phyloP scores from a whole-genome alignment of 1,140 invertebrate genomes.

The Bicyclus anynana region DNA sequence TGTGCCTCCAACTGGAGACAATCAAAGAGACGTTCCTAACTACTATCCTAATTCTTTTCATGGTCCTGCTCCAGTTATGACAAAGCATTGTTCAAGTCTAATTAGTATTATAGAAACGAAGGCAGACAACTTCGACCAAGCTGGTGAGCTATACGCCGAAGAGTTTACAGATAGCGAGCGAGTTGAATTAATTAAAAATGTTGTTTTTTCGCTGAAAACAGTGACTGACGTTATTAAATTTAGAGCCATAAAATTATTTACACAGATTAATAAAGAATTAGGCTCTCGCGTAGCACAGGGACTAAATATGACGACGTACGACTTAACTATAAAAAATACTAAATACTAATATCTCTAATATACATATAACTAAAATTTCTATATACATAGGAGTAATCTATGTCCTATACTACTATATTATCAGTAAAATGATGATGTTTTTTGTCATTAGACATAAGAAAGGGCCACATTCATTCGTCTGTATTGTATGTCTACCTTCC shows the following conservation, averaged over 20 bases:
- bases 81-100: no score
- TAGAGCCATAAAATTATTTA: constrained; percentile 84
- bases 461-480: no score
- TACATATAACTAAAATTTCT: no score
- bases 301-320: no score
- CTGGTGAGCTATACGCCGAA: constrained; percentile 86
- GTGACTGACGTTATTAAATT: constrained; percentile 90
- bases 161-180: constrained; percentile 85
- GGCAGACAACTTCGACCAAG: constrained; percentile 92
- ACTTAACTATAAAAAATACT: no score
- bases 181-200: constrained; percentile 87
- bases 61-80: constrained; percentile 81
- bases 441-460: no score
- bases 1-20: constrained; percentile 74
- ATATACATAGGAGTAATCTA: no score
- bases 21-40: constrained; percentile 89
- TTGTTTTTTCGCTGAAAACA: constrained; percentile 84
- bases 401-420: no score
- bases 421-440: no score
- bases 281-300: constrained; percentile 77
- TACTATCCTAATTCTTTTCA: constrained; percentile 96
- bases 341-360: no score
- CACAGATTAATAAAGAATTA: constrained; percentile 81
- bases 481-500: no score
- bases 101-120: constrained; percentile 71